Evolutionary conservation across 2,888 invertebrate genomes (phyloP), one percentile per base, ranked within the genome.

Genomic region (Julus scandinavius): DNA sequence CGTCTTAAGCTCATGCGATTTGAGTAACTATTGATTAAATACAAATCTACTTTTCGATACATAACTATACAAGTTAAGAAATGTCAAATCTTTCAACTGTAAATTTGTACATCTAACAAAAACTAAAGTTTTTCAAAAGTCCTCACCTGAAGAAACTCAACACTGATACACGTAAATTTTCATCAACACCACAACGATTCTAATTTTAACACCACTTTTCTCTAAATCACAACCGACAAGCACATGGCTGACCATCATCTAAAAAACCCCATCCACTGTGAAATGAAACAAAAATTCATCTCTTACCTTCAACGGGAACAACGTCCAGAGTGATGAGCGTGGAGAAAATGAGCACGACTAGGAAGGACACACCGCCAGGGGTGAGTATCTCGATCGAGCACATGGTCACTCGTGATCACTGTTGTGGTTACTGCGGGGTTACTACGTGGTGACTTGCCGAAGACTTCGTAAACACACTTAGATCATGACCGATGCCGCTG

Each of bases 241-340:
- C 11, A 50, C 13, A 1, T 50, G 9, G 11, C 50, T 50, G 50
- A 50, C 13, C 50, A 2, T 50, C 15, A 15, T 54, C 1, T 15
- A 54, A 54, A 15, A 54, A 15, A 7, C 63, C 63, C 3, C n/a
- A 20, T n/a, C 63, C 20, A n/a, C 63, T 20, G 20, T 72, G 9
- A 5, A 63, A 63, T 6, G 29, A 29, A 72, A 29, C 72, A 29
- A 29, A 29, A 63, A 29, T 29, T 72, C 29, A 11, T 1, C 7
- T 20, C 72, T 72, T 72, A 72, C 72, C 72, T 72, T 72, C 72
- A 72, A 72, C 72, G 29, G 72, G 72, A n/a, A 72, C 72, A n/a
- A 72, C 72, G 29, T 72, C 72, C 72, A 72, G 72, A 72, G 72
- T 72, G 72, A 72, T 72, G 72, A 72, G 72, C 29, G 72, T 72